Evolutionary conservation across 2,888 invertebrate genomes (phyloP), one percentile per base, ranked within the genome.

Genomic region (Acronicta leporina): DNA sequence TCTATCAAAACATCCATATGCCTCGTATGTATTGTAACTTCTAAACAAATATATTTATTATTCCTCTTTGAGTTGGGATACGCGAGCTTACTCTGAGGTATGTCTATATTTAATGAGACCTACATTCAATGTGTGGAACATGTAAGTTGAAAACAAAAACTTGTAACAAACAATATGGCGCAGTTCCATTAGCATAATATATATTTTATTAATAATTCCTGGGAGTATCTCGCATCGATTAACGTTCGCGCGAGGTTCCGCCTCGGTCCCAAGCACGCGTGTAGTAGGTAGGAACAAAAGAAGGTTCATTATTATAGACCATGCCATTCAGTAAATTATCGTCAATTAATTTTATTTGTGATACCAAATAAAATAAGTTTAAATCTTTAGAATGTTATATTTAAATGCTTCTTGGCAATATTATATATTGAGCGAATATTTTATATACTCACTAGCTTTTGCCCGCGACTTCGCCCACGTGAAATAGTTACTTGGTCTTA

Each of bases 201-300:
- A 77, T 73, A 56, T 65, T 48, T 63, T 78, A 78, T 78, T 77
- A 77, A 77, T 77, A 76, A 64, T 67, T 48, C 52, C 63, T 57
- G 60, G 42, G 54, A 63, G 65, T 47, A 60, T 53, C 59, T 65
- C 65, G 43, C 57, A 58, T 75, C 75, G 68, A 73, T 71, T 66
- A 68, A 62, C 66, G 62, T 48, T 59, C 69, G 49, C 60, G 60
- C 63, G 59, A 66, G 64, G 50, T 33, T 73, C 35, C 45, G 48
- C 40, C 46, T 46, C 0, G 61, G 46, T 50, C 58, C 66, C 54
- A 49, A 43, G 63, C 57, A 51, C n/a, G 51, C 41, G 53, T 49
- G 60, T 63, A 51, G 4, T 16, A 33, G 30, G 4, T 9, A 20
- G 13, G 40, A 20, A 15, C 13, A 25, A 15, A 40, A 68, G 61